Percentiles rank a stretch among this genome's conserved stretches.
These are phyloP conservation scores for Sesia bembeciformis DNA, from an alignment of 2,888 invertebrate species.

Conservation along the genomic window DNA sequence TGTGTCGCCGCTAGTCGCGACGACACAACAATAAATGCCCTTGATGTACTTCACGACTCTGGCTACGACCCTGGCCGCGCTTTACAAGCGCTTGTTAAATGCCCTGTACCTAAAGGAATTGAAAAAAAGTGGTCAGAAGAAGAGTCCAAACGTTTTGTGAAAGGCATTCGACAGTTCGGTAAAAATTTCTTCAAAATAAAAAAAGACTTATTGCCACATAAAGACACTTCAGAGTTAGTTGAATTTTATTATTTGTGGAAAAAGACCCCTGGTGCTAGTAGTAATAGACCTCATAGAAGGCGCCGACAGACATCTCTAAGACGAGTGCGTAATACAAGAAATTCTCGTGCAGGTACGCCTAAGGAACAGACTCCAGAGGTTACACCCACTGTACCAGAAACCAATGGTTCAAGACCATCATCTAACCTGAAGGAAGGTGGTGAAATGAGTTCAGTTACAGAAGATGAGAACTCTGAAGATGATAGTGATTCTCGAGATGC, in stretches of 20 bases:
- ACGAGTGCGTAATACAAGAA: conserved; percentile 90
- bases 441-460: conserved; percentile 86
- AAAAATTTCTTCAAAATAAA: conserved; percentile 99
- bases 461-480: conserved; percentile 95
- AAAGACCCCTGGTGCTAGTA: conserved; percentile 98
- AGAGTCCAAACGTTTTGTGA: conserved; percentile 98
- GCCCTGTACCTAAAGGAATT: conserved; percentile 96
- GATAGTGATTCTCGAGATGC: conserved; percentile 95
- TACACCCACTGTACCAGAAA: conserved; percentile 64
- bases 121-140: conserved; percentile 99
- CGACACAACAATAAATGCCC: conserved; percentile 97
- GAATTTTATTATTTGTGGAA: conserved; percentile 99
- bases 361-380: conserved; percentile 82
- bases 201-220: conserved; percentile 96
- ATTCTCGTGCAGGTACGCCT: conserved; percentile 86
- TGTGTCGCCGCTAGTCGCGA: conserved; percentile 97
- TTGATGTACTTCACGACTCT: conserved; percentile 96
- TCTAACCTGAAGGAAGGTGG: conserved; percentile 80
- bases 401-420: conserved; percentile 75
- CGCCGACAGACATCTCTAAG: conserved; percentile 90
- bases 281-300: conserved; percentile 94
- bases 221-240: conserved; percentile 97
- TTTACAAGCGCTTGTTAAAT: conserved; percentile 95
- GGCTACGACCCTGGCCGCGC: conserved; percentile 98
- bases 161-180: conserved; percentile 97